Evolutionary conservation across 92 coral and sea anemone species (phyloP), one percentile per base, ranked within the genome.

Genomic region (Zoanthus sansibaricus): DNA sequence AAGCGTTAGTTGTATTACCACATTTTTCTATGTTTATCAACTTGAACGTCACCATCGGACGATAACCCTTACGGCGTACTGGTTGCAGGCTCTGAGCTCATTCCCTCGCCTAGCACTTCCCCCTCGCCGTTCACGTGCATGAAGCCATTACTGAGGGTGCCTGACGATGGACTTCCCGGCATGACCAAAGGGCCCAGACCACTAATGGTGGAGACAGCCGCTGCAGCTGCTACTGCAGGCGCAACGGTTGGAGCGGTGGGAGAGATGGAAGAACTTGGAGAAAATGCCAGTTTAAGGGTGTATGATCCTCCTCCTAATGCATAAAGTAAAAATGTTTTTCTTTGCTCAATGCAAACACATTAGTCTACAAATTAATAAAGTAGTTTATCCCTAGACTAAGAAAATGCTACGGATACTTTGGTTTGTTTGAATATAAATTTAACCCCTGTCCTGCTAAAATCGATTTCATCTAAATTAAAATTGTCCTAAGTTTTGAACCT

Each of bases 191-290:
- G 92, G 55, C 90, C 91, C 71, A 89, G 91, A 17, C 96, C 94
- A 73, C 91, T 66, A 86, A 93, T 92, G 73, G 94, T 93, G 69
- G 98, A 95, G 68, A 87, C 94, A 62, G 92, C 98, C 75, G 99
- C 99, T 83, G 99, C 99, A 13, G 99, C 99, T 42, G 98, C 99
- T 31, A 97, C 99, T 71, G 99, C 99, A 51, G 99, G 99, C 88
- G 99, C 99, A 64, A 97, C 99, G 54, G 99, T 97, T 45, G 99
- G 99, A 13, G 99, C 99, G 6, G 99, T 95, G 3, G 99, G 99
- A 13, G 99, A 95, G 44, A 97, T 97, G 0, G 99, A 93, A 11
- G 99, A 97, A 87, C 99, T 97, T 76, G 99, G 99, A 16, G 99
- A 97, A 83, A 97, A 97, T 14, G 99, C 99, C 70, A 97, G 94